These are phyloP conservation scores for Junonia oenone DNA, from an alignment of 2,888 invertebrate genomes.

Conservation along the genomic window DNA sequence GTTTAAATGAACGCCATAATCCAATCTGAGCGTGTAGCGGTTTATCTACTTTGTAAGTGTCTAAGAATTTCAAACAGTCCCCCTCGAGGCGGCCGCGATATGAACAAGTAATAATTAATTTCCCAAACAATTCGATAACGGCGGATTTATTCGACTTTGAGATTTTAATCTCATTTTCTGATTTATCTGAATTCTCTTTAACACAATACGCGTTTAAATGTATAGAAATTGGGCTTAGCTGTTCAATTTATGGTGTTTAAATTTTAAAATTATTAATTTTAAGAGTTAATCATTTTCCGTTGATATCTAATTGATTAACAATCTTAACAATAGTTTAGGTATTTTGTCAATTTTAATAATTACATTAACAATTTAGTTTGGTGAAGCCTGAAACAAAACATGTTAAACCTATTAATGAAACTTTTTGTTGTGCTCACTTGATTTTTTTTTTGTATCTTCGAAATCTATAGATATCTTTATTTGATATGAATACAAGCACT, in stretches of 20 bases:
- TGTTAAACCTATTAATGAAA: too few species aligned
- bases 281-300: too few species aligned
- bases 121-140: slow-evolving; percentile 52
- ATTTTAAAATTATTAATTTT: background rate
- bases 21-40: slow-evolving; percentile 7
- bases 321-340: background rate
- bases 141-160: slow-evolving; percentile 55
- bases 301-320: too few species aligned
- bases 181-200: slow-evolving; percentile 14
- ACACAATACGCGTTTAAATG: background rate
- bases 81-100: slow-evolving; percentile 35
- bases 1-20: background rate
- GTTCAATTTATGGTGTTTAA: background rate
- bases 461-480: too few species aligned
- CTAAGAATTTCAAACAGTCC: slow-evolving; percentile 27
- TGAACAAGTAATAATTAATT: slow-evolving; percentile 58
- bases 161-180: slow-evolving; percentile 42
- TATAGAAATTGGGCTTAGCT: background rate
- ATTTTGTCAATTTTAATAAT: too few species aligned
- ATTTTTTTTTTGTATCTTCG: too few species aligned
- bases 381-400: too few species aligned
- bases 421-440: too few species aligned
- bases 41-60: slow-evolving; percentile 23
- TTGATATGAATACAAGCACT: too few species aligned
- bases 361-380: too few species aligned